Percentiles rank a stretch among this genome's conserved stretches.
phyloP scores from a whole-genome alignment of 2,113 vertebrate genomes.

The Halichoerus grypus region DNA sequence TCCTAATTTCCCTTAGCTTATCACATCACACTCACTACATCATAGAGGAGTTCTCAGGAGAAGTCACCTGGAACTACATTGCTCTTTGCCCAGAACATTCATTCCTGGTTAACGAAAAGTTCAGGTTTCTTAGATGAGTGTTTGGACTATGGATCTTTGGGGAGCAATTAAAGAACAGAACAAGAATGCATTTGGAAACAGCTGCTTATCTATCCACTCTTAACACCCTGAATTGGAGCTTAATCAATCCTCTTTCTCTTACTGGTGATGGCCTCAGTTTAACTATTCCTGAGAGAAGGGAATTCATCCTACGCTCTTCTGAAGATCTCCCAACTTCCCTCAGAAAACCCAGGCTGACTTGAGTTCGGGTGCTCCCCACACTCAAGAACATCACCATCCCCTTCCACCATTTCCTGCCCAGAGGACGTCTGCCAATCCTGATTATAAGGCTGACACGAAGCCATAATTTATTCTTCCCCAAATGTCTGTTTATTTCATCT shows the following conservation, averaged over 20 bases:
- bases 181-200: neutral
- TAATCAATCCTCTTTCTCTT: neutral
- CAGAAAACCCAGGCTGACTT: neutral
- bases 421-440: neutral
- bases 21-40: neutral
- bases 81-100: conserved; percentile 61
- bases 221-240: neutral
- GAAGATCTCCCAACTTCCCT: neutral
- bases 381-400: neutral
- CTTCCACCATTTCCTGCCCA: neutral
- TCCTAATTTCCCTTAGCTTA: neutral
- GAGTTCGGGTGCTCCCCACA: neutral
- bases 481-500: neutral
- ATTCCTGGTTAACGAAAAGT: conserved; percentile 40
- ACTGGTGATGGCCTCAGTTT: neutral
- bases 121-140: conserved; percentile 25
- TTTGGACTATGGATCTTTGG: conserved; percentile 40
- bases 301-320: neutral
- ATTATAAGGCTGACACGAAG: neutral
- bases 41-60: conserved; percentile 42
- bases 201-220: neutral
- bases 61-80: neutral
- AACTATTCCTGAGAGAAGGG: neutral
- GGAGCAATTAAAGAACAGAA: conserved; percentile 23
- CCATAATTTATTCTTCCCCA: neutral